A percentile compares a stretch with the other conserved stretches of the same genome.
Evolutionary conservation across 2,888 invertebrate species (phyloP).

Genomic region (Aproaerema taeniolella): DNA sequence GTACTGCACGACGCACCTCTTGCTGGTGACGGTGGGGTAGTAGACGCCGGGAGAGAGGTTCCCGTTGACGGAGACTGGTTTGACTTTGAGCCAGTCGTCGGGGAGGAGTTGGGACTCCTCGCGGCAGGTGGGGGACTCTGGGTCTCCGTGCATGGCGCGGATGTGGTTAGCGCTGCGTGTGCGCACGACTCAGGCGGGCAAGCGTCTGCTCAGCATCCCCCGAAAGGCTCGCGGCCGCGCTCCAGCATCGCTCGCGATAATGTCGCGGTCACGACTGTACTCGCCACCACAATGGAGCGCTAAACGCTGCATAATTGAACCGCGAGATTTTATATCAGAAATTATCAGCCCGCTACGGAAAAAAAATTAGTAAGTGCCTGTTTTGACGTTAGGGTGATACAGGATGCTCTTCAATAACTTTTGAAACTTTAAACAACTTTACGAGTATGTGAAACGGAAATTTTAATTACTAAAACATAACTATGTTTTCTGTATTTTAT

Average conservation of each 20-base stretch:
- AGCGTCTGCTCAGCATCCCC: conserved; percentile 48
- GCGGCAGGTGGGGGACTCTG: conserved; percentile 67
- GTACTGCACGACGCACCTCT: conserved; percentile 66
- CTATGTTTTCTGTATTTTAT: too few relatives aligned
- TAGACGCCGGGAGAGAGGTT: conserved; percentile 71
- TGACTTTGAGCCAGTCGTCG: conserved; percentile 73
- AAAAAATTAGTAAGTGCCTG: conserved; percentile 60
- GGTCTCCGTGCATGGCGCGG: conserved; percentile 59
- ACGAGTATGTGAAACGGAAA: too few relatives aligned
- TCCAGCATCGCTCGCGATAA: conserved; percentile 74
- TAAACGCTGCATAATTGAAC: conserved; percentile 72
- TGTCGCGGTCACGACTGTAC: conserved; percentile 70
- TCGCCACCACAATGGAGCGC: conserved; percentile 53
- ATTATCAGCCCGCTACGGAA: conserved; percentile 69
- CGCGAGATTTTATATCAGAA: conserved; percentile 68
- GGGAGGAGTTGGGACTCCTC: conserved; percentile 70
- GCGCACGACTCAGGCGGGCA: conserved; percentile 42
- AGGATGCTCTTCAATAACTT: conserved; percentile 36
- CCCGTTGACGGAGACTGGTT: conserved; percentile 58
- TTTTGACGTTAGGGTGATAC: conserved; percentile 46
- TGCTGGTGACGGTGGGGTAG: conserved; percentile 63
- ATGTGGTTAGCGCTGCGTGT: conserved; percentile 20
- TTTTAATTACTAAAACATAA: too few relatives aligned
- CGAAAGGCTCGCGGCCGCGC: conserved; percentile 48
- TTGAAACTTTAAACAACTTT: too few relatives aligned